phyloP scores from a whole-genome alignment of 2,113 vertebrate species.

The Urocitellus parryii region DNA sequence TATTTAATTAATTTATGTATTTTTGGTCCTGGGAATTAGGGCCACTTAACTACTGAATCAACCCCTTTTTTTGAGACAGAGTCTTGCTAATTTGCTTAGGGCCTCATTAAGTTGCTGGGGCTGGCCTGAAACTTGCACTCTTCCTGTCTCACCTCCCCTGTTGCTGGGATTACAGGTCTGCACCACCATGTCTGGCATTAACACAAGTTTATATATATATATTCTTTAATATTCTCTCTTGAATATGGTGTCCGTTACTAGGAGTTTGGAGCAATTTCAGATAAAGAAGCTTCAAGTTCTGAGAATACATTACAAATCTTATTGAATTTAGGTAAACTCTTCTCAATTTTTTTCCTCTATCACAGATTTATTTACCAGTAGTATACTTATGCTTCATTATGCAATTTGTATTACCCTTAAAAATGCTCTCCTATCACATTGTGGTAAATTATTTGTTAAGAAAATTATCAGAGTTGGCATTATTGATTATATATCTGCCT shows the following conservation, averaged over 20 bases:
- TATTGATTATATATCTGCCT: neutral
- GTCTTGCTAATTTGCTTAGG: no score
- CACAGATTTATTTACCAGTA: neutral
- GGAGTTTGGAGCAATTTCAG: neutral
- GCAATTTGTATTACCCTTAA: neutral
- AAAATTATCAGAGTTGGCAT: neutral
- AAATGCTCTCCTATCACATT: neutral
- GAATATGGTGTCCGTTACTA: neutral
- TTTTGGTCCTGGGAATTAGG: no score
- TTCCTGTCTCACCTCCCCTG: no score
- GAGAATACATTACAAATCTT: neutral
- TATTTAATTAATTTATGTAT: no score
- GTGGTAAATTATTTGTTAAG: neutral
- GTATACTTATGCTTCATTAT: neutral
- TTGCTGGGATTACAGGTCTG: no score
- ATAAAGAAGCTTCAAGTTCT: neutral
- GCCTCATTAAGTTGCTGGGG: no score
- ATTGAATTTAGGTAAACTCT: neutral
- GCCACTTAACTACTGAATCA: no score
- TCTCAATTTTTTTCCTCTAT: neutral
- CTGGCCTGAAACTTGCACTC: no score
- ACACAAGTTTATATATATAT: no score
- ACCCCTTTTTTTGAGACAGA: no score
- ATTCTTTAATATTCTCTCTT: neutral
- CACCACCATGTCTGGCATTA: no score